phyloP scores from a whole-genome alignment of 2,113 vertebrate genomes.

The Argyrosomus japonicus region DNA sequence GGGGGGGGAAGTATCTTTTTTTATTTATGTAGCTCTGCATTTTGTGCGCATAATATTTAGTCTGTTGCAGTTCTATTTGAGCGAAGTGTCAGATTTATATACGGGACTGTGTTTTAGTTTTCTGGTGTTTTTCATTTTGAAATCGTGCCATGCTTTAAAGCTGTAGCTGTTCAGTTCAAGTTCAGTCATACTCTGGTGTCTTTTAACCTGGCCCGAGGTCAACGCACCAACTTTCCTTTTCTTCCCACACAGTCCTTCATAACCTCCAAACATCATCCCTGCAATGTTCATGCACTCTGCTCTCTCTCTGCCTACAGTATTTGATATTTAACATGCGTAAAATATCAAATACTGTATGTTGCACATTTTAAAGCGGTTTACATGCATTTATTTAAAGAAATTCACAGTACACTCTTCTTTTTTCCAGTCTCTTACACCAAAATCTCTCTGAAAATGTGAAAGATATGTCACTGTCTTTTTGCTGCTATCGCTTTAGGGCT shows the following conservation, averaged over 20 bases:
- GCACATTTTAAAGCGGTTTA: neutral
- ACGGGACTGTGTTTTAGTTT: neutral
- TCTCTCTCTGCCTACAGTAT: neutral
- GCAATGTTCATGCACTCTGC: neutral
- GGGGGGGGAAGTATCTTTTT: neutral
- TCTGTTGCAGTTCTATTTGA: neutral
- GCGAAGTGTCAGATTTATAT: neutral
- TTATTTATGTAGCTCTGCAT: neutral
- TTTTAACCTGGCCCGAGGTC: slow-evolving; percentile 21
- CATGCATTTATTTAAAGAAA: neutral
- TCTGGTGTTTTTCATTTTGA: neutral
- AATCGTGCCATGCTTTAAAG: neutral
- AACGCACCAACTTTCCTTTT: neutral
- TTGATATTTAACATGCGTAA: neutral
- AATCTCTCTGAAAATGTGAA: neutral
- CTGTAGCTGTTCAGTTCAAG: neutral
- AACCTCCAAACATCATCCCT: neutral
- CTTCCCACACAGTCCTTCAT: slow-evolving; percentile 35
- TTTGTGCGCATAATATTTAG: slow-evolving; percentile 10
- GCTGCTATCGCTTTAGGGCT: neutral
- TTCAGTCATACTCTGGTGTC: slow-evolving; percentile 1
- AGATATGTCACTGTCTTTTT: neutral
- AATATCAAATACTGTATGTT: neutral
- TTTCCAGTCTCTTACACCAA: neutral
- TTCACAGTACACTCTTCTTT: neutral